A percentile compares a stretch with the other conserved stretches of the same genome.
phyloP scores from a whole-genome alignment of 2,888 invertebrate species.

The Sesia bembeciformis region DNA sequence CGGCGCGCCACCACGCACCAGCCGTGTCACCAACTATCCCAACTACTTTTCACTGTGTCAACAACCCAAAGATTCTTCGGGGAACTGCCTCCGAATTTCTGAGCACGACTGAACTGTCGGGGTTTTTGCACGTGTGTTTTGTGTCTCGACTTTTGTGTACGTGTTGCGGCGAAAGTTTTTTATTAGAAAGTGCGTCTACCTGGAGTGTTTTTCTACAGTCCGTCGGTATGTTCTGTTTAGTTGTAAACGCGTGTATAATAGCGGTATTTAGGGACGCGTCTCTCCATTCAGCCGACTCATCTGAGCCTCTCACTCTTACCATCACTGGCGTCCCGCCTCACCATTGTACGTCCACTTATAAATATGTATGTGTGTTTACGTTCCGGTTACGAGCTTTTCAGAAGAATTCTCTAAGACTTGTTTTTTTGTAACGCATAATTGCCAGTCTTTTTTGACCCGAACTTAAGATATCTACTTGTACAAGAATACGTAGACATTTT shows the following conservation, averaged over 20 bases:
- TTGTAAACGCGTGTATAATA: conserved; percentile 27
- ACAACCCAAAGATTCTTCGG: conserved; percentile 5
- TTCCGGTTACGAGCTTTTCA: conserved; percentile 2
- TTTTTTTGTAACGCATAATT: too few relatives aligned
- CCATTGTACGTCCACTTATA: conserved; percentile 1
- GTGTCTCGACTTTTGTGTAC: neutral
- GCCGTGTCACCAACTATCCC: neutral
- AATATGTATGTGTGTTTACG: neutral
- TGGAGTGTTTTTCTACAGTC: conserved; percentile 38
- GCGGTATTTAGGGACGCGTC: conserved; percentile 41
- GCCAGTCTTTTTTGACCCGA: too few relatives aligned
- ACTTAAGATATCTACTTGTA: too few relatives aligned
- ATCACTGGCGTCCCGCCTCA: conserved; percentile 12
- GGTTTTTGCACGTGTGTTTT: conserved; percentile 1
- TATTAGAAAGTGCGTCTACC: conserved; percentile 45
- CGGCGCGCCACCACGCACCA: conserved; percentile 20
- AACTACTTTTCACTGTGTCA: neutral
- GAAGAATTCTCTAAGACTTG: conserved; percentile 1
- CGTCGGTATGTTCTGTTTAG: conserved; percentile 45
- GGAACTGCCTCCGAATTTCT: conserved; percentile 3
- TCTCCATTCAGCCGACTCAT: conserved; percentile 7
- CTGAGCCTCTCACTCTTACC: conserved; percentile 14
- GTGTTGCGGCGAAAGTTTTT: neutral
- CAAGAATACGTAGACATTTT: too few relatives aligned
- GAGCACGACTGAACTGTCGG: conserved; percentile 1